phyloP scores from a whole-genome alignment of 2,888 invertebrate genomes.

The Eretmocerus hayati region DNA sequence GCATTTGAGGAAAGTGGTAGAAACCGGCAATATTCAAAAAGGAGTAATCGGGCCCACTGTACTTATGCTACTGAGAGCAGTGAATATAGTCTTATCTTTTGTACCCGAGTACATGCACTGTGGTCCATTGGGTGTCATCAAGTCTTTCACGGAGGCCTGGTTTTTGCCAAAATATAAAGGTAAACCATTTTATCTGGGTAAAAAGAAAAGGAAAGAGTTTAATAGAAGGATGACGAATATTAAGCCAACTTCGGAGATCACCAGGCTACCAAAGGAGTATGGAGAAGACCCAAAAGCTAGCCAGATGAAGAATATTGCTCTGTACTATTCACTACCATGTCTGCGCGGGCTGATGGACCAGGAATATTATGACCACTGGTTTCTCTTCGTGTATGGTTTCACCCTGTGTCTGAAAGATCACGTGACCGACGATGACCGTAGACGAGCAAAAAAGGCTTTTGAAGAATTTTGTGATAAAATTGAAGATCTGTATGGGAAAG shows the following conservation, averaged over 20 bases:
- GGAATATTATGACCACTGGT: conserved; percentile 16
- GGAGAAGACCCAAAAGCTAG: conserved; percentile 16
- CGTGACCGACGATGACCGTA: conserved; percentile 1
- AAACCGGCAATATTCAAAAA: too few relatives aligned
- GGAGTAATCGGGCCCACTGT: too few relatives aligned
- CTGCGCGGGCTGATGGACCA: conserved; percentile 6
- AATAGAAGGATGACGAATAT: conserved; percentile 8
- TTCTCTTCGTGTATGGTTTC: conserved; percentile 11
- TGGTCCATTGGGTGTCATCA: conserved; percentile 15
- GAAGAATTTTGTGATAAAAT: conserved; percentile 9
- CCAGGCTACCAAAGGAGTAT: conserved; percentile 4
- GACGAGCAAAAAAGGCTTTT: conserved; percentile 1
- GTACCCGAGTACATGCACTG: conserved; percentile 25
- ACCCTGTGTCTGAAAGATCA: conserved; percentile 5
- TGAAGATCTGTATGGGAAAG: conserved; percentile 6
- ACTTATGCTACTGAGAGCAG: too few relatives aligned
- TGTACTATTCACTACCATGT: conserved; percentile 20
- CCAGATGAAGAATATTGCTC: conserved; percentile 15
- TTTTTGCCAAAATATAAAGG: conserved; percentile 7
- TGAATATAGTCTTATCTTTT: too few relatives aligned
- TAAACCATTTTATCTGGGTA: conserved; percentile 10
- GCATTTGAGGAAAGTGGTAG: too few relatives aligned
- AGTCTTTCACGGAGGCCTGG: conserved; percentile 10
- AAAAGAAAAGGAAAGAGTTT: conserved; percentile 2
- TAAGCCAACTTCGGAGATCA: conserved; percentile 14